Base-by-base conservation (phyloP, 2,797 vertebrate genomes). In the Thaleichthys pacificus region DNA sequence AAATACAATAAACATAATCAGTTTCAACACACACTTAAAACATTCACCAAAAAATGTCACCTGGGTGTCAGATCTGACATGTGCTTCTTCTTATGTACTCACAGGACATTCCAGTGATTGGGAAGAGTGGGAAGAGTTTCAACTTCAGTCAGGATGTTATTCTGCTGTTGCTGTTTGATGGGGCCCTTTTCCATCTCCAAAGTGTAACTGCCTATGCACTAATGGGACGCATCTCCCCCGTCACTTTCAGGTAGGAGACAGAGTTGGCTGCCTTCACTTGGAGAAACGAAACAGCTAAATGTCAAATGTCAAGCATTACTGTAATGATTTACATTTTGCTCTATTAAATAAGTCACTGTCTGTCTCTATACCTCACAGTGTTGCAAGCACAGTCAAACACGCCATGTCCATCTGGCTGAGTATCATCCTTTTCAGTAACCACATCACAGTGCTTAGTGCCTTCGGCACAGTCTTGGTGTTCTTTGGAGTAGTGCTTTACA, bases 341-440 rank as follows among this genome's bases (percentile, higher is more conserved):
- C 42, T 47, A 14, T 47, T 47, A 47, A 47, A 12, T 11, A 47
- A 47, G 11, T 47, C 42, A 47, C 11, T 47, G 42, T 56, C 51
- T n/a, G 12, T 19, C 19, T 56, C 19, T 56, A 54, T 32, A 72
- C 74, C 61, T 35, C 77, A 5, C 86, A 99, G 98, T 5, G 98
- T 99, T 3, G 98, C 97, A 75, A 98, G 97, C 77, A 98, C 97
- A 0, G 97, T 97, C 81, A 99, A 99, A 77, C 98, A 99, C 0
- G 98, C 97, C 4, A 73, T 99, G 82, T 98, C 96, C 0, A 94
- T 98, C 68, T 99, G 97, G 98, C 93, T 99, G 32, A 99, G 97
- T 83, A 86, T 99, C 89, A 95, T 99, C 15, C 89, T 99, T 22
- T 99, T 99, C 56, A 96, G 94, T 32, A 99, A 99, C 91, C 94